phyloP scores from a whole-genome alignment of 23 tunicate genomes.

The Aplidium turbinatum region DNA sequence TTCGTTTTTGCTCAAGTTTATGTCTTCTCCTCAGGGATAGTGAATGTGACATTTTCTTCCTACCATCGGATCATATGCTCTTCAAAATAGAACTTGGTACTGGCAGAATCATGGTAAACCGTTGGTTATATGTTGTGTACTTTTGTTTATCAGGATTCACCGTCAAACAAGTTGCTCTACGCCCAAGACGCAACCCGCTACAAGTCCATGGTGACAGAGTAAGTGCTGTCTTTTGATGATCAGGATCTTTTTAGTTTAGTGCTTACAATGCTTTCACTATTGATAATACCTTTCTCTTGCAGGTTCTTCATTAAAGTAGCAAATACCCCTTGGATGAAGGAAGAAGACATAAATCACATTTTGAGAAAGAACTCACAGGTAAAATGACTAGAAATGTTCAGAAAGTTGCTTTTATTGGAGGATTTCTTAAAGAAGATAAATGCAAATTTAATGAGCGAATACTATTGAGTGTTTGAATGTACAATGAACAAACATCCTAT shows the following conservation, averaged over 20 bases:
- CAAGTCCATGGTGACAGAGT: conserved; percentile 83
- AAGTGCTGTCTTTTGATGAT: conserved; percentile 26
- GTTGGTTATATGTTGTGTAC: no score
- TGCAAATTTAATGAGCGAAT: no score
- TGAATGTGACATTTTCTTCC: no score
- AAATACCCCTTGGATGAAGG: conserved; percentile 33
- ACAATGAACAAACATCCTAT: no score
- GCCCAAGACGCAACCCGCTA: conserved; percentile 80
- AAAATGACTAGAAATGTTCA: neutral
- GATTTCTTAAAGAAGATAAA: no score
- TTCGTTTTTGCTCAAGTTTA: no score
- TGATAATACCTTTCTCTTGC: neutral
- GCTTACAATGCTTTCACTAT: neutral
- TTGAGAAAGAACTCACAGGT: conserved; percentile 52
- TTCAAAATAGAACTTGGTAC: no score
- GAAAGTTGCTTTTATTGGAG: no score
- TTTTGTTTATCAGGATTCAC: conserved; percentile 61
- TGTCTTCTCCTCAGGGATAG: no score
- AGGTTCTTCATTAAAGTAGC: conserved; percentile 72
- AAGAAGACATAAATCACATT: conserved; percentile 43
- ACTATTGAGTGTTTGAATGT: no score
- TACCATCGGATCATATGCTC: no score
- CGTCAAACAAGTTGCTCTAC: conserved; percentile 85
- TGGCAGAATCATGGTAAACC: no score
- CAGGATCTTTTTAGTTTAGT: neutral